Evolutionary conservation across 1,140 invertebrate genomes (phyloP).

Genomic region (Pomacea maculata): DNA sequence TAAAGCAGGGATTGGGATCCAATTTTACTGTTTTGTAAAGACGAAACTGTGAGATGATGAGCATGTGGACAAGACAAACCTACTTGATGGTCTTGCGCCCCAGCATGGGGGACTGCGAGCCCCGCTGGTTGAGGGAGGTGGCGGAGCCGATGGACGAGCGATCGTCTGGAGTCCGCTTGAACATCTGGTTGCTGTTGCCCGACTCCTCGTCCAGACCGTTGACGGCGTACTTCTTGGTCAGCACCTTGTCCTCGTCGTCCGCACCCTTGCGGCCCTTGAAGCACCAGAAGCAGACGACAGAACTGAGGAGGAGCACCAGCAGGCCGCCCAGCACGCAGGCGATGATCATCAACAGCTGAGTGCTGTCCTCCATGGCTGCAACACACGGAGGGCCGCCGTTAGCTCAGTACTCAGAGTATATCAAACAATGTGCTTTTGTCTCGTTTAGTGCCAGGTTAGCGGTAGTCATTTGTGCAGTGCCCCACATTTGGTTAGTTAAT

Average conservation of each 20-base stretch:
- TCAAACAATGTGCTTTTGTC: too few species aligned
- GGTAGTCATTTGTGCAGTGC: too few species aligned
- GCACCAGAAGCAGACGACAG: slow-evolving; percentile 29
- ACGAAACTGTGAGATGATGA: too few species aligned
- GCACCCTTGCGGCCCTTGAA: slow-evolving; percentile 20
- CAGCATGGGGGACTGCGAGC: slow-evolving; percentile 24
- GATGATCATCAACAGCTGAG: slow-evolving; percentile 9
- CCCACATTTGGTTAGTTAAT: too few species aligned
- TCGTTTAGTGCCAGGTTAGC: too few species aligned
- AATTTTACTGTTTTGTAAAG: too few species aligned
- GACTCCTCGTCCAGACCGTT: slow-evolving; percentile 26
- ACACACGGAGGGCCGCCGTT: too few species aligned
- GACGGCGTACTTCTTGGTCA: slow-evolving; percentile 23
- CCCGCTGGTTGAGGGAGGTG: slow-evolving; percentile 21
- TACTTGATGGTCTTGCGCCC: slow-evolving; percentile 39
- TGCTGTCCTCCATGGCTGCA: slow-evolving; percentile 19
- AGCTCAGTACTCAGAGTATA: background rate
- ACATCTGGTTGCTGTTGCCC: slow-evolving; percentile 25
- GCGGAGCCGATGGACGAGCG: slow-evolving; percentile 23
- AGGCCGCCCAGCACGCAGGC: slow-evolving; percentile 14
- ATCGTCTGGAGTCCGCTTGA: slow-evolving; percentile 35
- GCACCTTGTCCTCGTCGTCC: slow-evolving; percentile 28
- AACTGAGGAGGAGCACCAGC: slow-evolving; percentile 24
- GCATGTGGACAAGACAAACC: background rate
- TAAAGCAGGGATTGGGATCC: too few species aligned